Percentiles rank a stretch among this genome's conserved stretches.
These are phyloP conservation scores for Strix uralensis DNA, from an alignment of 2,113 vertebrate species.

Conservation along the genomic window DNA sequence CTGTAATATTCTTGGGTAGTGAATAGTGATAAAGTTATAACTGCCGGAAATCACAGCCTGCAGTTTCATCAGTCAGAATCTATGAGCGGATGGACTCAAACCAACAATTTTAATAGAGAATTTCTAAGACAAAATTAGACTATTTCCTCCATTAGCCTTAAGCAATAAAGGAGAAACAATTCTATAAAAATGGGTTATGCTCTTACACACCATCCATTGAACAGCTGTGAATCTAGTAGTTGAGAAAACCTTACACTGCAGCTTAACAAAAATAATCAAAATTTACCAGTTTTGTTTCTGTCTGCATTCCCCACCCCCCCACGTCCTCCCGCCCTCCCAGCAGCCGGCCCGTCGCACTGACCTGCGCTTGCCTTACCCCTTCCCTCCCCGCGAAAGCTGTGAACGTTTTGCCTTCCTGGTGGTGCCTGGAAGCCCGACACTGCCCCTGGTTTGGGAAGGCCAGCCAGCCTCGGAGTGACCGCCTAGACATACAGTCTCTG, in stretches of 20 bases:
- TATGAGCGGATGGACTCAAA: slow-evolving; percentile 32
- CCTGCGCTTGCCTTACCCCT: background rate
- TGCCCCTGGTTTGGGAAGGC: background rate
- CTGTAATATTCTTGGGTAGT: slow-evolving; percentile 67
- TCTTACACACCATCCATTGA: slow-evolving; percentile 37
- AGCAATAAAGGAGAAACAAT: slow-evolving; percentile 69
- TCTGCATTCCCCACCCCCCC: too few species aligned
- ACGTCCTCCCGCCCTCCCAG: background rate
- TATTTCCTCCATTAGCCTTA: slow-evolving; percentile 65
- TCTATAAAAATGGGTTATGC: slow-evolving; percentile 49
- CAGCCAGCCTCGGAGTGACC: background rate
- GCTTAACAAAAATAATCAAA: background rate
- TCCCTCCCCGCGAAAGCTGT: background rate
- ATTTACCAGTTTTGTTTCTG: background rate
- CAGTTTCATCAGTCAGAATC: slow-evolving; percentile 45
- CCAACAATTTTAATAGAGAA: slow-evolving; percentile 54
- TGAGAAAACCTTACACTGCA: background rate
- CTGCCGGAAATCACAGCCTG: slow-evolving; percentile 52
- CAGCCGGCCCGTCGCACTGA: fast-evolving
- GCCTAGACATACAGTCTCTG: fast-evolving
- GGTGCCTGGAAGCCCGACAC: background rate
- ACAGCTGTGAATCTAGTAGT: background rate
- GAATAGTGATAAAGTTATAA: slow-evolving; percentile 56
- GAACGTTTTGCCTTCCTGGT: background rate
- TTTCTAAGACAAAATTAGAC: slow-evolving; percentile 53